phyloP scores from a whole-genome alignment of 1,140 invertebrate genomes.

The Lethrus apterus region DNA sequence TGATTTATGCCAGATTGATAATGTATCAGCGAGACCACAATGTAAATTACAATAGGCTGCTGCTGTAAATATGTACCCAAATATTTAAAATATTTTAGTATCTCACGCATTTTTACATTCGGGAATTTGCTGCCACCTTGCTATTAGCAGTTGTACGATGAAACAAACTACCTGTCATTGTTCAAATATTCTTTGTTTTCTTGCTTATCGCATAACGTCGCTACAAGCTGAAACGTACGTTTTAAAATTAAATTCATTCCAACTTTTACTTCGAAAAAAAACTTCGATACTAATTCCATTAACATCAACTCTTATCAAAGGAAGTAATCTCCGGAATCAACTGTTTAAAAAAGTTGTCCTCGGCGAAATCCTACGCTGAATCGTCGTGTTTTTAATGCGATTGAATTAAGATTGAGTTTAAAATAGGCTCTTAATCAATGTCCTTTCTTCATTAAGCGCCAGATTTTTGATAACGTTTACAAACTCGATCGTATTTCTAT shows the following conservation, averaged over 20 bases:
- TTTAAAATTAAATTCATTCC: no score
- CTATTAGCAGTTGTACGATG: slow-evolving; percentile 25
- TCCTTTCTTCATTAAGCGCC: slow-evolving; percentile 37
- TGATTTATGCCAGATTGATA: slow-evolving; percentile 31
- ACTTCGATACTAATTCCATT: slow-evolving; percentile 42
- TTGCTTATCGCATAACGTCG: no score
- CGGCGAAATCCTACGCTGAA: slow-evolving; percentile 22
- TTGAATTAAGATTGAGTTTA: slow-evolving; percentile 40
- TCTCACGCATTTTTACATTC: slow-evolving; percentile 9
- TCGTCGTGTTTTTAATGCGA: slow-evolving; percentile 35
- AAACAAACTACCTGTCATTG: slow-evolving; percentile 21
- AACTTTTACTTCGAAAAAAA: no score
- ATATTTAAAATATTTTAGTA: slow-evolving; percentile 19
- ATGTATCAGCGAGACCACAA: slow-evolving; percentile 32
- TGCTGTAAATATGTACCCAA: slow-evolving; percentile 30
- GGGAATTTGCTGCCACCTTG: slow-evolving; percentile 22
- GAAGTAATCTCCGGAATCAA: slow-evolving; percentile 39
- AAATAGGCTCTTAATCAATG: slow-evolving; percentile 40
- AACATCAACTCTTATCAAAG: slow-evolving; percentile 38
- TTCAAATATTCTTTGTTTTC: neutral
- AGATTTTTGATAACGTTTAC: slow-evolving; percentile 29
- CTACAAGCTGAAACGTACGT: no score
- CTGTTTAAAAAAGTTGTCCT: slow-evolving; percentile 42
- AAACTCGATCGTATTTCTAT: no score
- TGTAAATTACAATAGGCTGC: slow-evolving; percentile 30